Conservation (phyloP, 2,113 vertebrate species). For the Parotia lawesii region DNA sequence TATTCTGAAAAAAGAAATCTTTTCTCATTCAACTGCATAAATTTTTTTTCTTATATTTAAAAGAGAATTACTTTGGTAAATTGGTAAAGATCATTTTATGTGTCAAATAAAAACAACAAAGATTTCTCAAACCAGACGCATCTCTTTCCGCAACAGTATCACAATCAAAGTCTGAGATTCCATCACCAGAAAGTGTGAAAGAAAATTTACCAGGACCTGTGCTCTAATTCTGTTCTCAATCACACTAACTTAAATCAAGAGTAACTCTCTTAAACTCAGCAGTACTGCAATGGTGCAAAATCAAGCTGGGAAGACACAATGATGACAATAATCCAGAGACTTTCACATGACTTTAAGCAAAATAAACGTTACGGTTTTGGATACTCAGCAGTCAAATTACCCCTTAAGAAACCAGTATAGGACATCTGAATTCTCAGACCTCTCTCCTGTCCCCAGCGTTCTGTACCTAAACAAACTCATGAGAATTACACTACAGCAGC, state of each 20-base stretch:
- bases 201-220: neutral
- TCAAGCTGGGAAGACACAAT: neutral
- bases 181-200: neutral
- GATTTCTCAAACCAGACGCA: fast-evolving
- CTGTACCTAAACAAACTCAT: neutral
- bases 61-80: neutral
- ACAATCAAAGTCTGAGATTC: neutral
- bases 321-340: neutral
- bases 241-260: neutral
- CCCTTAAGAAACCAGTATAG: neutral
- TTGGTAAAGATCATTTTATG: neutral
- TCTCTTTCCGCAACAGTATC: neutral
- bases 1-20: neutral
- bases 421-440: neutral
- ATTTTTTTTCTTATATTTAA: neutral
- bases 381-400: neutral
- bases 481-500: neutral
- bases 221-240: neutral
- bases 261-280: neutral
- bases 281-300: neutral
- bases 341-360: neutral
- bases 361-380: neutral
- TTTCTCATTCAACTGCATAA: neutral
- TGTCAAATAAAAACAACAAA: neutral
- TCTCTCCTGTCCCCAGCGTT: neutral